Base-by-base conservation (phyloP, 2,113 vertebrate species). In the Odocoileus virginianus region DNA sequence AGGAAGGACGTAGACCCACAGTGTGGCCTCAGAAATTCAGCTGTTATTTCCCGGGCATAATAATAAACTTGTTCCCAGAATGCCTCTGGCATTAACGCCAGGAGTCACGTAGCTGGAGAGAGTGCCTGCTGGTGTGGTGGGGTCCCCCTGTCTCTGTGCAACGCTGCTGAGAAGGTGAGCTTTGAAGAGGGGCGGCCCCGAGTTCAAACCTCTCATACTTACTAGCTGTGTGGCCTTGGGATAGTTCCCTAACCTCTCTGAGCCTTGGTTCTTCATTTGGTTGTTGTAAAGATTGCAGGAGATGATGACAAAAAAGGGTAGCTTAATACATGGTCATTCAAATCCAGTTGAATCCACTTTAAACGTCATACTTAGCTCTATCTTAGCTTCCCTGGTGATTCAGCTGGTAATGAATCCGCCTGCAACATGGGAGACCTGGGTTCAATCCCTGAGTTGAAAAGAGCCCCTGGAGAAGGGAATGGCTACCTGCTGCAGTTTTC, bases 71-170 rank as follows among this genome's bases (percentile, higher is more conserved):
- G 2, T 11, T 54, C 36, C 88, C n/a, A 28, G 57, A 5, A 25
- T 25, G 5, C 5, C 91, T 0, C 43, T 19, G 16, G 3, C 10
- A 5, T 25, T 0, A 0, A 15, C 36, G 7, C 36, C n/a, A 14
- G 14, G 64, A 78, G 47, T 54, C 78, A 23, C 7, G 0, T 2
- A 27, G 54, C 3, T 3, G 45, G 11, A 25, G 47, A 14, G 40
- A 43, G 30, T 7, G 0, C 67, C 84, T 6, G 1, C 0, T 23
- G 33, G 33, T 57, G 40, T 12, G 6, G 7, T 1, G n/a, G 28
- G 23, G 13, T 5, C 19, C 28, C 7, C 7, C 15, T 0, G 0
- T 7, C 57, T 64, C 64, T 81, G 76, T 25, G 12, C 25, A 28
- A 3, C 0, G n/a, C 52, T 30, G 50, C 52, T 40, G 28, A 89